Evolutionary conservation across 2,888 invertebrate species (phyloP), one percentile per base, ranked within the genome.

Genomic region (Nowickia ferox): DNA sequence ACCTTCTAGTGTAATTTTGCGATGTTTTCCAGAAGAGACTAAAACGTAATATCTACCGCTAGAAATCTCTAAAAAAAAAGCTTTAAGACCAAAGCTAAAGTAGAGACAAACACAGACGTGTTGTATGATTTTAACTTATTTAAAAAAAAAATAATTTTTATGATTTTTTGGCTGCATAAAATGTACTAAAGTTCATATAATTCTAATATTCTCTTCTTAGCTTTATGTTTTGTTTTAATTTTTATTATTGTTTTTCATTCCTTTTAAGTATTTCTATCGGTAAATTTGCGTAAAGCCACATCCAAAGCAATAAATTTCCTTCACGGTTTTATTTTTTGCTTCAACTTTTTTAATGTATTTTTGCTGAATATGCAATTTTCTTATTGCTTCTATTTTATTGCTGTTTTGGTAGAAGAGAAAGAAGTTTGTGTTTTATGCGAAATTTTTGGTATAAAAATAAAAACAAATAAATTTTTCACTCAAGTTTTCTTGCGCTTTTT

Each of bases 271-370:
- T 9, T 13, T 75, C 9, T 44, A 44, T 63, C 15, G 59, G 84
- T 65, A 59, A 69, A 89, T 89, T 88, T 79, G 88, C 88, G 88
- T 87, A 71, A 69, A 88, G 88, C 89, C 89, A 88, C 89, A 89
- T 90, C 89, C 88, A 87, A 90, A 88, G 89, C 90, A 88, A 90
- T 90, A 90, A 90, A 90, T 90, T 90, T 78, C 8, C 11, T 40
- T 55, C 59, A 57, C 48, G 38, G 3, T 15, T 17, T 13, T 40
- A 2, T 69, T 59, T 75, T 15, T 44, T 59, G 3, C n/a, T 57
- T 42, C 1, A 3, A 1, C 6, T 6, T 57, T 17, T 13, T 77
- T 13, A 55, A 1, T 69, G 6, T n/a, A 22, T 22, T 51, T 78
- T 22, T 51, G 69, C 78, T 44, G 61, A 78, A 61, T 69, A 61